Evolutionary conservation across 2,797 vertebrate genomes (phyloP).

Genomic region (Hybognathus amarus): DNA sequence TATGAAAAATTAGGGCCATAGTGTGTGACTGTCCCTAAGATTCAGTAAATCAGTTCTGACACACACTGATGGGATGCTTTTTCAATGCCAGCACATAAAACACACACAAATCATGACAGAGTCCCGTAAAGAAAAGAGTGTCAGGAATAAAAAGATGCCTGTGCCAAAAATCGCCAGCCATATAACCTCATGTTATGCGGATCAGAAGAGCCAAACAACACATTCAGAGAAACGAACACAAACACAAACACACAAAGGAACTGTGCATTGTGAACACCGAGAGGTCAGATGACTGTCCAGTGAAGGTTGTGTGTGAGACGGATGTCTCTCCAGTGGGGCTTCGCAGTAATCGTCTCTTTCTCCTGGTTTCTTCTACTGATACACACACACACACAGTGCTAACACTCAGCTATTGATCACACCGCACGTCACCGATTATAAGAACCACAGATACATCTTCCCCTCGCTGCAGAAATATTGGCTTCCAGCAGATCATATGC

Average conservation of each 20-base stretch:
- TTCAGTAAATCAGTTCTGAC: background rate
- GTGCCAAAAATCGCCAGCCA: background rate
- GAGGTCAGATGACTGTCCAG: conserved; percentile 27
- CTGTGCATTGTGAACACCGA: background rate
- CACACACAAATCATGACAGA: background rate
- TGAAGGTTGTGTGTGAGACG: conserved; percentile 3
- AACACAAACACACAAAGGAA: background rate
- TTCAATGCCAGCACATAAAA: conserved; percentile 6
- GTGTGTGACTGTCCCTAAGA: background rate
- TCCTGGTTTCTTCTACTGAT: background rate
- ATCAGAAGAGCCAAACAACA: conserved; percentile 61
- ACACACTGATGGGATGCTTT: background rate
- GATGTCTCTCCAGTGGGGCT: background rate
- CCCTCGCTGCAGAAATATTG: background rate
- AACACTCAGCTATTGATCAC: conserved; percentile 4
- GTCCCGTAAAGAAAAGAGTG: background rate
- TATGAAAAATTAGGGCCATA: background rate
- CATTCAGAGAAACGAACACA: conserved; percentile 61
- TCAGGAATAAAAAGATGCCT: conserved; percentile 1
- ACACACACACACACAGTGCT: conserved; percentile 3
- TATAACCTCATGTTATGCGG: conserved; percentile 17
- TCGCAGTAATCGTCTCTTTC: conserved; percentile 34
- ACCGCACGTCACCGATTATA: background rate
- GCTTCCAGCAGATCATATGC: background rate
- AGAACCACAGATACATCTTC: background rate